These are phyloP conservation scores for Bettongia penicillata DNA, from an alignment of 2,113 vertebrate genomes.

Conservation along the genomic window DNA sequence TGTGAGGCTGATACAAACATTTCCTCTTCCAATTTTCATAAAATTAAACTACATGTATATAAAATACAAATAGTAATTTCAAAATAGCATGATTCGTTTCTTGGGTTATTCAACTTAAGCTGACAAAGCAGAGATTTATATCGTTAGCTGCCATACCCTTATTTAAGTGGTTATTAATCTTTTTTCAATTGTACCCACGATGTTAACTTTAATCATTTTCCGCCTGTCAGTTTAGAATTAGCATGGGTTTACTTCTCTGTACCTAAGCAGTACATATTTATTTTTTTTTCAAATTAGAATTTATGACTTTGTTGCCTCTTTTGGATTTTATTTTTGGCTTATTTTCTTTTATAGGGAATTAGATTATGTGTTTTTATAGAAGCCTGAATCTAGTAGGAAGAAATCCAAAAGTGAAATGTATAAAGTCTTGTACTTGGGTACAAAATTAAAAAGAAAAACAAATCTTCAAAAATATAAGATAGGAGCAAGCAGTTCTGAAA, in stretches of 20 bases:
- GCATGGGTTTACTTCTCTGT: neutral
- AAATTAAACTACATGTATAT: conserved; percentile 38
- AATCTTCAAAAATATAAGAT: too few species aligned
- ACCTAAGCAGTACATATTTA: neutral
- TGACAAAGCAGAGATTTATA: conserved; percentile 54
- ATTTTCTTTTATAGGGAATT: neutral
- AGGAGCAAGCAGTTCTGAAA: too few species aligned
- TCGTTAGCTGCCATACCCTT: neutral
- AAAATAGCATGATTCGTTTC: conserved; percentile 41
- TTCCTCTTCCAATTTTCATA: conserved; percentile 48
- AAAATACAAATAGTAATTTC: conserved; percentile 46
- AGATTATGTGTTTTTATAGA: neutral
- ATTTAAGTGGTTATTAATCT: conserved; percentile 38
- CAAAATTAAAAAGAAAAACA: too few species aligned
- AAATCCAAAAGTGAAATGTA: neutral
- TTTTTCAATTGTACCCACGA: conserved; percentile 29
- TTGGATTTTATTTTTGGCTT: neutral
- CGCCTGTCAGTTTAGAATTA: conserved; percentile 34
- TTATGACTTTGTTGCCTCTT: neutral
- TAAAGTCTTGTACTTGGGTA: too few species aligned
- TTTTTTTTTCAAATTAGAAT: conserved; percentile 33
- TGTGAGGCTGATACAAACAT: conserved; percentile 45
- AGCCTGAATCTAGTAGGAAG: neutral
- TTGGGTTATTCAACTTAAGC: conserved; percentile 34
- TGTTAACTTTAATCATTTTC: conserved; percentile 52